Conservation (phyloP, 2,888 invertebrate species). For the Dryomyza anilis region DNA sequence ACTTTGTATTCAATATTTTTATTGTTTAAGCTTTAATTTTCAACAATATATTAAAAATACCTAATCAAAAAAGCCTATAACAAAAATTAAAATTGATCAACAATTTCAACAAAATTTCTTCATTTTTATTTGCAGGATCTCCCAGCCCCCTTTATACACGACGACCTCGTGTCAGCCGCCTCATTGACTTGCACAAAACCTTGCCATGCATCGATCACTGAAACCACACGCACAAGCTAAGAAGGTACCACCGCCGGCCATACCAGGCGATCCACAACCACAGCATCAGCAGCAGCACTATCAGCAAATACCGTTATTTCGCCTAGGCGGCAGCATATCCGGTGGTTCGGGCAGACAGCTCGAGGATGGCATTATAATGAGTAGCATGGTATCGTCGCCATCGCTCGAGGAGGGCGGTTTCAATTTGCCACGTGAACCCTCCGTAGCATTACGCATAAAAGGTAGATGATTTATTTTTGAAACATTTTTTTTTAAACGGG, state of each 20-base stretch:
- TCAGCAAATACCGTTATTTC: constrained; percentile 52
- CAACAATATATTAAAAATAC: too few species aligned
- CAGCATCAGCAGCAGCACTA: constrained; percentile 41
- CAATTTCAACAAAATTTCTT: neutral
- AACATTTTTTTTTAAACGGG: neutral
- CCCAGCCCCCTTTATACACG: neutral
- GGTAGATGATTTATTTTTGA: too few species aligned
- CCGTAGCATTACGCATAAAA: constrained; percentile 59
- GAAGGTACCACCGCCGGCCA: constrained; percentile 88
- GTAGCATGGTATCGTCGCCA: constrained; percentile 61
- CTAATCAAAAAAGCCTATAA: too few species aligned
- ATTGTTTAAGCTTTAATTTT: too few species aligned
- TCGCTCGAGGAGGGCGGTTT: constrained; percentile 61
- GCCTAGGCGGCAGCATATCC: constrained; percentile 51
- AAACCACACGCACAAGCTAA: constrained; percentile 85
- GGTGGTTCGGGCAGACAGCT: constrained; percentile 41
- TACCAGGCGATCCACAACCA: constrained; percentile 72
- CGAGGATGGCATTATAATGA: constrained; percentile 56
- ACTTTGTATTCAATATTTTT: too few species aligned
- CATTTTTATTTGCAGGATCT: constrained; percentile 15
- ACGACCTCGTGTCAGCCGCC: too few species aligned
- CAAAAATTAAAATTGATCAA: neutral
- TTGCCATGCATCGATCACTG: constrained; percentile 88
- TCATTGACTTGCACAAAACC: constrained; percentile 39
- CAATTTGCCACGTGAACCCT: constrained; percentile 59